These are phyloP conservation scores for Tokudaia tokunoshimensis DNA, from an alignment of 2,797 vertebrate genomes.

Conservation along the genomic window DNA sequence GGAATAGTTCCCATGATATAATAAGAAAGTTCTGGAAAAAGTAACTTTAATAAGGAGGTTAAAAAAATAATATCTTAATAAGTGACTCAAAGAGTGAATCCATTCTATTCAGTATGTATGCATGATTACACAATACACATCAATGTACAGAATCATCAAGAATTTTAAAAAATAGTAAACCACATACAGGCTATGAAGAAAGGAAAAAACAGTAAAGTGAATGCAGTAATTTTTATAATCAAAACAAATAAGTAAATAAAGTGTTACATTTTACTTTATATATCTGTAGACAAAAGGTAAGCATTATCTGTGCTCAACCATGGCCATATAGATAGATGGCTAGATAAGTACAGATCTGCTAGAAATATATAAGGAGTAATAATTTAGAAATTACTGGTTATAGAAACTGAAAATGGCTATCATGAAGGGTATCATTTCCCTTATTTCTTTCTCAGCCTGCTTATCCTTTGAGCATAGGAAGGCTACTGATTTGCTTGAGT, in stretches of 20 bases:
- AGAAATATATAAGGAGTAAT: not conserved
- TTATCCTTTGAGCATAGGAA: too few species aligned
- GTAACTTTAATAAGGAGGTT: not conserved
- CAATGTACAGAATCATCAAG: not conserved
- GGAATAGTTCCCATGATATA: not conserved
- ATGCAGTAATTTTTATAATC: not conserved
- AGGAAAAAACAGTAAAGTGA: not conserved
- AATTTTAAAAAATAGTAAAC: not conserved
- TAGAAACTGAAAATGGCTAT: not conserved
- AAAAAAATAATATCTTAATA: not conserved
- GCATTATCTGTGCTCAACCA: not conserved
- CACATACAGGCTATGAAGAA: not conserved
- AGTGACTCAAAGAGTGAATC: not conserved
- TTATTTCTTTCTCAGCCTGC: too few species aligned
- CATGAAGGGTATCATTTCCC: too few species aligned
- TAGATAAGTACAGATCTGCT: not conserved
- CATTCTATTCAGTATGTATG: not conserved
- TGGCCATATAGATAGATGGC: not conserved
- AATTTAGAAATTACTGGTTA: not conserved
- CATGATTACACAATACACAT: not conserved
- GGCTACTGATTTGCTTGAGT: too few species aligned
- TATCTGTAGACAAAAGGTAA: not conserved
- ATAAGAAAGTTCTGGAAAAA: conserved; percentile 3
- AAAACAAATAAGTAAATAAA: not conserved
- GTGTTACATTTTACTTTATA: not conserved